These are phyloP conservation scores for Cybosia mesomella DNA, from an alignment of 2,888 invertebrate genomes.

Conservation along the genomic window DNA sequence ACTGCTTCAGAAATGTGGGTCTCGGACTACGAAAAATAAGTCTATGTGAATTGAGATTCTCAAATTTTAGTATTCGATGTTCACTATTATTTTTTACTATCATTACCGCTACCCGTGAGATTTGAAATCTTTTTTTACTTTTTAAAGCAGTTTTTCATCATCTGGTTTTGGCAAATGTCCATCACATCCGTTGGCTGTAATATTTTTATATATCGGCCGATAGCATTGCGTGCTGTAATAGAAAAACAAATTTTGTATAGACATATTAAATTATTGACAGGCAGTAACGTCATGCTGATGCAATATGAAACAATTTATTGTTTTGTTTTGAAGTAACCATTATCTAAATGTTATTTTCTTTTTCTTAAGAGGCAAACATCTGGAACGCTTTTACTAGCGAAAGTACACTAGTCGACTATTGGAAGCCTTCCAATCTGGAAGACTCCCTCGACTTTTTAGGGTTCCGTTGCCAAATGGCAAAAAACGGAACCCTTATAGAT, in stretches of 20 bases:
- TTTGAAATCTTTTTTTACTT: slow-evolving; percentile 35
- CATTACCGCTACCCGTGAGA: slow-evolving; percentile 16
- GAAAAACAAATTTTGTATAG: slow-evolving; percentile 30
- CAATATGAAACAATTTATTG: slow-evolving; percentile 5
- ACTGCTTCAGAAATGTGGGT: neutral
- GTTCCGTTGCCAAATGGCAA: too few species aligned
- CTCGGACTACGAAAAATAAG: neutral
- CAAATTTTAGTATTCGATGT: neutral
- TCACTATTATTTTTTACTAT: slow-evolving; percentile 8
- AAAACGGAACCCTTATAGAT: too few species aligned
- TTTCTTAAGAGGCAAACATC: neutral
- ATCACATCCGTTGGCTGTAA: slow-evolving; percentile 47
- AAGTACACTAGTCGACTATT: neutral
- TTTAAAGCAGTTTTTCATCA: slow-evolving; percentile 47
- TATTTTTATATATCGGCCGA: slow-evolving; percentile 46
- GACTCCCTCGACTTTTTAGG: too few species aligned
- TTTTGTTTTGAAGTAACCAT: slow-evolving; percentile 6
- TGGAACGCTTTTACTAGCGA: neutral
- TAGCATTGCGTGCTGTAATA: slow-evolving; percentile 29
- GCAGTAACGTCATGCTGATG: slow-evolving; percentile 13
- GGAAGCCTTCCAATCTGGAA: too few species aligned
- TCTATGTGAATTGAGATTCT: neutral
- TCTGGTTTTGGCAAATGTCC: slow-evolving; percentile 49
- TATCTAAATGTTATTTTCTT: neutral
- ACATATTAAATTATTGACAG: slow-evolving; percentile 23